phyloP scores from a whole-genome alignment of 2,888 invertebrate genomes.

The Rhagium mordax region DNA sequence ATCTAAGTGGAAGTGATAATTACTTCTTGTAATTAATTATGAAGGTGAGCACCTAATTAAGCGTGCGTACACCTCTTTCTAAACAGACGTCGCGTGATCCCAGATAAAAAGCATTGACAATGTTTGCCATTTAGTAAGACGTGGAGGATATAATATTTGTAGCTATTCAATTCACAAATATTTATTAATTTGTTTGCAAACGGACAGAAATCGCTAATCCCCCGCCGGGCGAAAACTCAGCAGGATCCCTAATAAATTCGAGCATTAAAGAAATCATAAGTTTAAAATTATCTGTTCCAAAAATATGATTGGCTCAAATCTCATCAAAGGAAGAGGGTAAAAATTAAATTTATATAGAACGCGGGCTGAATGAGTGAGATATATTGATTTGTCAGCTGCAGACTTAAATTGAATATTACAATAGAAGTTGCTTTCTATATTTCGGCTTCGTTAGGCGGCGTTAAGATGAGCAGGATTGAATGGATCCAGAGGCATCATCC shows the following conservation, averaged over 20 bases:
- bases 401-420: conserved; percentile 1
- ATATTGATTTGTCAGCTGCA: conserved; percentile 29
- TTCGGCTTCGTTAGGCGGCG: conserved; percentile 7
- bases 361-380: conserved; percentile 12
- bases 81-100: conserved; percentile 35
- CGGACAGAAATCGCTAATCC: no score
- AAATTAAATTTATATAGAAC: conserved; percentile 19
- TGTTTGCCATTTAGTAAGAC: no score
- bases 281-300: conserved; percentile 7
- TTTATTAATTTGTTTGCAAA: no score
- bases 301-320: conserved; percentile 1
- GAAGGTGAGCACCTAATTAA: conserved; percentile 22
- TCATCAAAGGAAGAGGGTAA: conserved; percentile 15
- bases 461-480: neutral
- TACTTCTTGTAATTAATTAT: conserved; percentile 33
- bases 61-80: conserved; percentile 22
- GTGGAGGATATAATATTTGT: no score
- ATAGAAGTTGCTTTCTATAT: conserved; percentile 11
- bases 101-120: conserved; percentile 1
- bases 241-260: neutral
- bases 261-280: neutral
- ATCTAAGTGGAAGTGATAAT: conserved; percentile 27
- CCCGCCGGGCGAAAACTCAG: no score
- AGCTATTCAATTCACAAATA: no score
- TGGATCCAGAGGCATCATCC: neutral